Conservation (phyloP, 2,797 vertebrate genomes). For the Channallabes apus region DNA sequence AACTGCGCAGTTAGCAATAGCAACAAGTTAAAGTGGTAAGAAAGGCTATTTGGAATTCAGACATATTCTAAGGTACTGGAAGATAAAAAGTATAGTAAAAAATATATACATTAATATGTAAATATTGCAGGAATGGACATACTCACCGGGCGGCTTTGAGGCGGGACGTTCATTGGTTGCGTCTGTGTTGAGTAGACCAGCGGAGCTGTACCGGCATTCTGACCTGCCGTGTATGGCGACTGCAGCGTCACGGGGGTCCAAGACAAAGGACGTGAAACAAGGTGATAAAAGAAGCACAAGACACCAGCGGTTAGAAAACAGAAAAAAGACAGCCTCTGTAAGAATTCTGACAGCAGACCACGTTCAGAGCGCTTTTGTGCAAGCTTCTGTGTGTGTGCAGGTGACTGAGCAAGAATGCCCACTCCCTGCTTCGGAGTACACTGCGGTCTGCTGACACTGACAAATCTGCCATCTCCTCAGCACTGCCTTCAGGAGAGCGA, state of each 20-base stretch:
- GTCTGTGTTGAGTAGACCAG: slow-evolving; percentile 91
- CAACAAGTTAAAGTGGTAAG: background rate
- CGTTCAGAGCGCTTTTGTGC: background rate
- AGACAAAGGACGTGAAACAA: background rate
- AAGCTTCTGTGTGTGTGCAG: slow-evolving; percentile 34
- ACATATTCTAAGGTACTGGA: background rate
- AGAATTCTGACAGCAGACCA: slow-evolving; percentile 36
- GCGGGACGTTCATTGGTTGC: slow-evolving; percentile 95
- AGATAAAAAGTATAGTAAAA: background rate
- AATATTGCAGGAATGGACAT: background rate
- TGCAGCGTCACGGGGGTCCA: slow-evolving; percentile 58
- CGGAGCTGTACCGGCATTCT: slow-evolving; percentile 90
- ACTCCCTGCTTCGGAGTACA: slow-evolving; percentile 54
- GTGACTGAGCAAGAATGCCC: slow-evolving; percentile 47
- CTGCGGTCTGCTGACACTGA: slow-evolving; percentile 62
- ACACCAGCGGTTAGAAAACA: slow-evolving; percentile 5
- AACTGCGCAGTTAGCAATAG: slow-evolving; percentile 30
- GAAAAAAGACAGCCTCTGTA: background rate
- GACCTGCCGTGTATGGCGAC: slow-evolving; percentile 93
- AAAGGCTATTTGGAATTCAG: background rate
- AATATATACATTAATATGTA: too few relatives aligned
- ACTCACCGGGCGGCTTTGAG: slow-evolving; percentile 96
- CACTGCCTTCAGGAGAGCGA: slow-evolving; percentile 47
- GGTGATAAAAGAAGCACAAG: slow-evolving; percentile 15
- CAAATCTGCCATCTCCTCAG: slow-evolving; percentile 58